Conservation (phyloP, 2,113 vertebrate genomes). For the Scopus umbretta region DNA sequence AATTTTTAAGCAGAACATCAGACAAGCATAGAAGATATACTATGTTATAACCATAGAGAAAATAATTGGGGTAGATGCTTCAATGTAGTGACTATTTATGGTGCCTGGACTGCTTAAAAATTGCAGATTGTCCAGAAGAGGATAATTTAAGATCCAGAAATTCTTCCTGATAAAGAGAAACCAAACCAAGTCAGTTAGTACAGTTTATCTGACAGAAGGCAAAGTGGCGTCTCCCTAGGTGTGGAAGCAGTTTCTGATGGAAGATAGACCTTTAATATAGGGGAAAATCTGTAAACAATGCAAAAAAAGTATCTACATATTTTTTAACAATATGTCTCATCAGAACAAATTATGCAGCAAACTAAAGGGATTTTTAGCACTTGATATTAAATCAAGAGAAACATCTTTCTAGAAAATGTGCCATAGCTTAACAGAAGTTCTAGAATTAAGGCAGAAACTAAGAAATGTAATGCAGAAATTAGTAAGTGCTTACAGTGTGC, state of each 20-base stretch:
- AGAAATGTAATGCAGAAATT: background rate
- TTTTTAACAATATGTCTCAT: background rate
- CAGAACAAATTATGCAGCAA: background rate
- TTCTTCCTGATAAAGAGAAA: background rate
- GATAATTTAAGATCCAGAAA: background rate
- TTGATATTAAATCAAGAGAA: background rate
- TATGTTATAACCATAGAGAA: background rate
- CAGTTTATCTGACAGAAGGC: background rate
- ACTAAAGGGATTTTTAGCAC: background rate
- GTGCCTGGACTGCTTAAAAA: background rate
- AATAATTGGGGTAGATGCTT: background rate
- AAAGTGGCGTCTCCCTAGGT: background rate
- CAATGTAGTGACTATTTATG: background rate
- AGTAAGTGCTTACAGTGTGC: background rate
- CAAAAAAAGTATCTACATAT: background rate
- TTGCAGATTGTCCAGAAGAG: fast-evolving
- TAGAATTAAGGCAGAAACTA: background rate
- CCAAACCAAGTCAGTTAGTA: background rate
- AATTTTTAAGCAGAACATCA: background rate
- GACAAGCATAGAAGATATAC: background rate
- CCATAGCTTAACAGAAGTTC: background rate
- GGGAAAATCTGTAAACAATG: background rate
- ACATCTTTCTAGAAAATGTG: background rate
- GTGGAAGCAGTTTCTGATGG: background rate
- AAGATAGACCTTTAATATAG: background rate